Conservation (phyloP, 2,888 invertebrate species). For the Melinopterus prodromus region DNA sequence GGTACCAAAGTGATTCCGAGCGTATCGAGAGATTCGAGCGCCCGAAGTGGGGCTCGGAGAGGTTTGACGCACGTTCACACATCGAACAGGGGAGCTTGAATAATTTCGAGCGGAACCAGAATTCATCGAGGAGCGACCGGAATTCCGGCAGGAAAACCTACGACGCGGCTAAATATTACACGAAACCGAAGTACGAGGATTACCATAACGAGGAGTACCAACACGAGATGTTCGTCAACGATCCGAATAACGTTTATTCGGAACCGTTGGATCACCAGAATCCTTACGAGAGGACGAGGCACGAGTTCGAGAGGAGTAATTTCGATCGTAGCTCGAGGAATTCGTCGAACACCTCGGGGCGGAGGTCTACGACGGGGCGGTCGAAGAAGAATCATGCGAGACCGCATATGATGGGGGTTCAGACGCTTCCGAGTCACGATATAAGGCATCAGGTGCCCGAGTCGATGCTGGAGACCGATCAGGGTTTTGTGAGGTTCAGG, state of each 20-base stretch:
- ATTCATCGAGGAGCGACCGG: conserved; percentile 52
- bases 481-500: conserved; percentile 87
- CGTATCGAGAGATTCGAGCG: conserved; percentile 64
- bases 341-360: conserved; percentile 58
- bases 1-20: conserved; percentile 68
- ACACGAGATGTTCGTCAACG: conserved; percentile 58
- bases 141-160: conserved; percentile 53
- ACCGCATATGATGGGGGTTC: conserved; percentile 64
- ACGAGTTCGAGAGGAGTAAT: conserved; percentile 69
- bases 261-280: conserved; percentile 57
- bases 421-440: conserved; percentile 66
- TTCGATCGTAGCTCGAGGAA: conserved; percentile 60
- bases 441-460: conserved; percentile 65
- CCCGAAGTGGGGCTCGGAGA: conserved; percentile 65
- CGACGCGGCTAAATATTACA: conserved; percentile 57
- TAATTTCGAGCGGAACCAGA: conserved; percentile 43
- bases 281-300: conserved; percentile 59
- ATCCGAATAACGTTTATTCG: conserved; percentile 63
- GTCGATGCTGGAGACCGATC: conserved; percentile 89
- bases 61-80: conserved; percentile 67
- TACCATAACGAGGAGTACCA: conserved; percentile 56
- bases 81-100: conserved; percentile 54
- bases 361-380: conserved; percentile 56
- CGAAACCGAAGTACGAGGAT: conserved; percentile 57
- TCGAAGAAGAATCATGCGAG: conserved; percentile 62